phyloP scores from a whole-genome alignment of 2,113 vertebrate species.

The Megalops atlanticus region DNA sequence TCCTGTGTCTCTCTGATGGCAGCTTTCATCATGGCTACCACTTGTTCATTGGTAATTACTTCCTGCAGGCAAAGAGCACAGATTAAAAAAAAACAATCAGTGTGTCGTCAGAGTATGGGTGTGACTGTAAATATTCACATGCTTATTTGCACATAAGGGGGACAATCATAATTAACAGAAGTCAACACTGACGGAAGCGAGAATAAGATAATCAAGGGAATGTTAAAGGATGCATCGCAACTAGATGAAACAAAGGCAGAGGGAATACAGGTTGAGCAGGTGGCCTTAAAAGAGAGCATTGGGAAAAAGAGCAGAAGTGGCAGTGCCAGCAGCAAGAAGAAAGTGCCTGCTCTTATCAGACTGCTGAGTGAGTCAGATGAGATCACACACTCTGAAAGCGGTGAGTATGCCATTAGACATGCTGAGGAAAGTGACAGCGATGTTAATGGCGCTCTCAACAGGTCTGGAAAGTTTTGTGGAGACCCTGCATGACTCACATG shows the following conservation, averaged over 20 bases:
- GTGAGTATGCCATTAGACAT: not conserved
- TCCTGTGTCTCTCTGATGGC: slow-evolving; percentile 90
- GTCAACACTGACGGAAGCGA: not conserved
- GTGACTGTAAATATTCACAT: not conserved
- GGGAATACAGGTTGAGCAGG: not conserved
- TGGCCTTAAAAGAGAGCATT: not conserved
- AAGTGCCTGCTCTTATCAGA: no score
- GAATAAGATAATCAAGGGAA: not conserved
- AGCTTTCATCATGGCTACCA: slow-evolving; percentile 97
- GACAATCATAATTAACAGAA: not conserved
- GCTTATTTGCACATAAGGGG: not conserved
- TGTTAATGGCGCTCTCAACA: not conserved
- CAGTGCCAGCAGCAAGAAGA: not conserved
- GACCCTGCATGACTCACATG: slow-evolving; percentile 75
- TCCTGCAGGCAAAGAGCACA: slow-evolving; percentile 70
- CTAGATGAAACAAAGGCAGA: not conserved
- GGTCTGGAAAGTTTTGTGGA: not conserved
- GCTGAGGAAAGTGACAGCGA: not conserved
- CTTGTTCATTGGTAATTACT: slow-evolving; percentile 92
- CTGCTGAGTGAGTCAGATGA: no score
- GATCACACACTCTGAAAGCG: not conserved
- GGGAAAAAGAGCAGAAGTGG: not conserved
- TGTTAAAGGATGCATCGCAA: not conserved
- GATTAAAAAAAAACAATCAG: not conserved
- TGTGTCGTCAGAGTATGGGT: not conserved